phyloP scores from a whole-genome alignment of 2,113 vertebrate species.

The Embiotoca jacksoni region DNA sequence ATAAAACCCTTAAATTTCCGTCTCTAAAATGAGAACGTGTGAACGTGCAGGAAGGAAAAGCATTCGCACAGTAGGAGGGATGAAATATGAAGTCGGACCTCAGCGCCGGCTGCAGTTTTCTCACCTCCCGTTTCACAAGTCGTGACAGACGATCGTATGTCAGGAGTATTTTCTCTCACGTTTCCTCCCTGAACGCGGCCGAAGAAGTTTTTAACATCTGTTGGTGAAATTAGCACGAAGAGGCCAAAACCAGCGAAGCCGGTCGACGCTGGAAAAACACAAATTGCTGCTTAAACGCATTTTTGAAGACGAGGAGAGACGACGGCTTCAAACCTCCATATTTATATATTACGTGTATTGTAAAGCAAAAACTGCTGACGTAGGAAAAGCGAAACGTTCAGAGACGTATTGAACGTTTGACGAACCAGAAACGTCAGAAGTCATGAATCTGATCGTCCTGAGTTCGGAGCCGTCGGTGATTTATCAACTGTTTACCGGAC shows the following conservation, averaged over 20 bases:
- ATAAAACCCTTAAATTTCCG: too few relatives aligned
- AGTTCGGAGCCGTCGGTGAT: too few relatives aligned
- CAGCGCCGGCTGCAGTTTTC: constrained; percentile 8
- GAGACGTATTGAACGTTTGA: too few relatives aligned
- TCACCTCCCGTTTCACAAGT: constrained; percentile 30
- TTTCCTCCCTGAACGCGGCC: constrained; percentile 29
- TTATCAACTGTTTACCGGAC: constrained; percentile 7
- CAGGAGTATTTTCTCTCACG: constrained; percentile 32
- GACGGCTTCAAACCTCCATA: constrained; percentile 23
- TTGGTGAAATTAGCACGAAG: constrained; percentile 18
- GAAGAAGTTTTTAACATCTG: constrained; percentile 53
- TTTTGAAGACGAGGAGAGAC: not conserved
- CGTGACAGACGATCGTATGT: constrained; percentile 27
- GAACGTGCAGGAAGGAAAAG: not conserved
- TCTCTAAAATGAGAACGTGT: too few relatives aligned
- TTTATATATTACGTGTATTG: constrained; percentile 15
- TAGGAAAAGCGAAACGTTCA: not conserved
- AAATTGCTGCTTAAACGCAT: constrained; percentile 23
- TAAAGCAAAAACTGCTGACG: not conserved
- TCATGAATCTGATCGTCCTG: too few relatives aligned
- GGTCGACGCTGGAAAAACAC: constrained; percentile 34
- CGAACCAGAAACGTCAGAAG: too few relatives aligned
- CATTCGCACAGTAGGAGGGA: constrained; percentile 13
- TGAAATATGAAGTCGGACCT: constrained; percentile 37
- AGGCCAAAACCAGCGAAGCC: constrained; percentile 41